Conservation (phyloP, 2,888 invertebrate species). For the Prenolepis imparis region DNA sequence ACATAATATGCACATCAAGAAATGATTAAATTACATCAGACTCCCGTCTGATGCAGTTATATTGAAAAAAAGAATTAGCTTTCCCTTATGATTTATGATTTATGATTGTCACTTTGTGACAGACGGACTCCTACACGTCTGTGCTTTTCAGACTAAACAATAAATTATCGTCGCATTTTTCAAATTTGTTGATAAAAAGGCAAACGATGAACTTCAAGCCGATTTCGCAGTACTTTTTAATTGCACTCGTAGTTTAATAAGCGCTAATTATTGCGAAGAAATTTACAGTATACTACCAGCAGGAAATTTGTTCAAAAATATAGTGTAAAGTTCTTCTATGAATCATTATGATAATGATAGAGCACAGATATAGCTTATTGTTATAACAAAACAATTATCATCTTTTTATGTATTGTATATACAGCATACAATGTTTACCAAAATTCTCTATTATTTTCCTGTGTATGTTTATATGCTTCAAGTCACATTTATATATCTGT, state of each 20-base stretch:
- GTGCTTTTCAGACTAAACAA: conserved; percentile 45
- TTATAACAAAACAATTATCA: not conserved
- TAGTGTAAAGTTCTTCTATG: not conserved
- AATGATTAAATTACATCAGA: conserved; percentile 28
- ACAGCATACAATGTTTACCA: not conserved
- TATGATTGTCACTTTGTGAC: not conserved
- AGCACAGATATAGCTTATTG: not conserved
- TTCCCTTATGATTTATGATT: conserved; percentile 18
- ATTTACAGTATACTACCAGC: not conserved
- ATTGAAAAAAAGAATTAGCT: not conserved
- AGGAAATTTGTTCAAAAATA: not conserved
- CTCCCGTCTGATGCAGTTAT: not conserved
- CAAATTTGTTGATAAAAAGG: conserved; percentile 28
- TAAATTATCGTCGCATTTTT: conserved; percentile 33
- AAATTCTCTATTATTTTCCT: not conserved
- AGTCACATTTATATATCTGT: not conserved
- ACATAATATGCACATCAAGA: not conserved
- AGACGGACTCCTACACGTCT: not conserved
- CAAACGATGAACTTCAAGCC: not conserved
- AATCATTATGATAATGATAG: not conserved
- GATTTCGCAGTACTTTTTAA: conserved; percentile 3
- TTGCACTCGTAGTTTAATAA: not conserved
- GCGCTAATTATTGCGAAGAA: not conserved
- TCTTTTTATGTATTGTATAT: not conserved
- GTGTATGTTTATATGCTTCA: not conserved